Evolutionary conservation across 2,888 invertebrate species (phyloP).

Genomic region (Clunio marinus): DNA sequence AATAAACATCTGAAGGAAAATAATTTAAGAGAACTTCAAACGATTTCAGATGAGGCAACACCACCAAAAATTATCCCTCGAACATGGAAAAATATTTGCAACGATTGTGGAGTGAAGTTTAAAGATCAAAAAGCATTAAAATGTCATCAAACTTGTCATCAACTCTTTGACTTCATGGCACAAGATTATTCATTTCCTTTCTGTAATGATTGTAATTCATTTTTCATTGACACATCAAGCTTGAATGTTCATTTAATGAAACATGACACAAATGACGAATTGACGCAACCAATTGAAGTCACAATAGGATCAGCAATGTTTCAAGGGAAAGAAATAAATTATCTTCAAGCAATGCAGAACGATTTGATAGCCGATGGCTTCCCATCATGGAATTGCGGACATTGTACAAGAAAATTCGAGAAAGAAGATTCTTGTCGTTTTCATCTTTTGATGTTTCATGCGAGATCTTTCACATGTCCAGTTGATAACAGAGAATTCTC

Average conservation of each 20-base stretch:
- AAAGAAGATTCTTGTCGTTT: constrained; percentile 9
- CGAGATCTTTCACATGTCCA: constrained; percentile 11
- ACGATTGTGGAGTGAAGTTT: constrained; percentile 5
- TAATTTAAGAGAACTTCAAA: not conserved
- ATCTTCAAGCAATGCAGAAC: not conserved
- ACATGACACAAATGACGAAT: not conserved
- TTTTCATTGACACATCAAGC: not conserved
- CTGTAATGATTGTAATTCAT: constrained; percentile 4
- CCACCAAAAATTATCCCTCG: not conserved
- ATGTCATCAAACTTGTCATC: constrained; percentile 5
- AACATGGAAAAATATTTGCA: constrained; percentile 8
- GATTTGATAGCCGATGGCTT: not conserved
- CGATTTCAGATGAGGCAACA: too few relatives aligned
- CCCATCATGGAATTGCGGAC: constrained; percentile 21
- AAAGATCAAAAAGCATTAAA: not conserved
- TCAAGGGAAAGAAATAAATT: constrained; percentile 4
- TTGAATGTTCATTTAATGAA: not conserved
- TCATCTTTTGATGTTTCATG: constrained; percentile 8
- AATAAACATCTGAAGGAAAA: not conserved
- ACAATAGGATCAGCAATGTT: not conserved
- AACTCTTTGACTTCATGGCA: not conserved
- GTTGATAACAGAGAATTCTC: constrained; percentile 15
- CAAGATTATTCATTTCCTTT: not conserved
- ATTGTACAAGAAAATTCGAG: not conserved
- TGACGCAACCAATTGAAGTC: not conserved